These are phyloP conservation scores for Scatophagus argus DNA, from an alignment of 2,113 vertebrate species.

Conservation along the genomic window DNA sequence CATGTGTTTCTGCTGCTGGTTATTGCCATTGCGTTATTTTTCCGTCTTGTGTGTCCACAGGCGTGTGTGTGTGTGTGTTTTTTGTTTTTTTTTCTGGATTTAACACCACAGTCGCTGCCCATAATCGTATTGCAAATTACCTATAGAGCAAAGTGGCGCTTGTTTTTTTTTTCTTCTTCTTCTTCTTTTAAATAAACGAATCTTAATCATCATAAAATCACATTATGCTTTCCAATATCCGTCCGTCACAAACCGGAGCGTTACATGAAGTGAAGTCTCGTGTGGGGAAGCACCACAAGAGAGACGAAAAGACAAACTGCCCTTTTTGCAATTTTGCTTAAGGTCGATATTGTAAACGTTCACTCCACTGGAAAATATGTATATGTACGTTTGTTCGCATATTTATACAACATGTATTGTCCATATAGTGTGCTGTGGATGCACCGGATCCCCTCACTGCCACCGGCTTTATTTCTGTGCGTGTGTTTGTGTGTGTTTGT, in stretches of 20 bases:
- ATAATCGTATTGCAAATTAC: slow-evolving; percentile 39
- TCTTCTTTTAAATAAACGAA: slow-evolving; percentile 20
- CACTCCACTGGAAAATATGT: slow-evolving; percentile 81
- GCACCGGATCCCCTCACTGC: slow-evolving; percentile 44
- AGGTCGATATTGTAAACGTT: slow-evolving; percentile 80
- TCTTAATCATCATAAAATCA: slow-evolving; percentile 40
- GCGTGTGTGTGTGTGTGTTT: no score
- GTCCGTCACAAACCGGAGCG: slow-evolving; percentile 59
- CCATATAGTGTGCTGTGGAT: slow-evolving; percentile 55
- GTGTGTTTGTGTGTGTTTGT: slow-evolving; percentile 33
- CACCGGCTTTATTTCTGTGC: slow-evolving; percentile 13
- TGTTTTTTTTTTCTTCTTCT: neutral
- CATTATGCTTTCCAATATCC: slow-evolving; percentile 34
- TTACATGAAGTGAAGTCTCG: slow-evolving; percentile 70
- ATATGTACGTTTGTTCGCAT: slow-evolving; percentile 66
- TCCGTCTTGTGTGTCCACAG: slow-evolving; percentile 2
- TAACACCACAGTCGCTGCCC: slow-evolving; percentile 43
- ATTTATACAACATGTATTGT: slow-evolving; percentile 75
- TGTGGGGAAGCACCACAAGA: slow-evolving; percentile 67
- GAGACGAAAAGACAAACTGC: slow-evolving; percentile 63
- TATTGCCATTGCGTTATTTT: slow-evolving; percentile 59
- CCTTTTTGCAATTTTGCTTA: slow-evolving; percentile 69
- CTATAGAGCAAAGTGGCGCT: slow-evolving; percentile 35
- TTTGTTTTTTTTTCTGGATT: slow-evolving; percentile 13
- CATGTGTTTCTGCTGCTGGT: slow-evolving; percentile 43